A percentile compares a stretch with the other conserved stretches of the same genome.
Conservation (phyloP, 2,888 invertebrate species). For the Leptinotarsa peninsularis region DNA sequence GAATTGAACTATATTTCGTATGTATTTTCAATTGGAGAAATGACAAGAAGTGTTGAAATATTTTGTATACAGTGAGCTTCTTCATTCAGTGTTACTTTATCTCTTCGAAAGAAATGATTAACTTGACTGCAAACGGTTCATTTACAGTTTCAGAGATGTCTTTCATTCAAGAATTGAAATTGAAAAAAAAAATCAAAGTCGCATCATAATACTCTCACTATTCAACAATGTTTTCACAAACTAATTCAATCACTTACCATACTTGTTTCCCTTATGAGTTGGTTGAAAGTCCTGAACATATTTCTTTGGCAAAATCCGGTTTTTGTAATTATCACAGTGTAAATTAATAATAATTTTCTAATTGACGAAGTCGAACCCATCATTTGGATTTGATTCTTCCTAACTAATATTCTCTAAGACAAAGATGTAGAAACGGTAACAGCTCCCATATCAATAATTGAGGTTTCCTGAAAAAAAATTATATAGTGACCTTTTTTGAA, state of each 20-base stretch:
- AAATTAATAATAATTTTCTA: slow-evolving; percentile 18
- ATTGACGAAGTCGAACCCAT: slow-evolving; percentile 17
- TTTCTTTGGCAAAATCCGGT: slow-evolving; percentile 31
- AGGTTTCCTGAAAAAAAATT: background rate
- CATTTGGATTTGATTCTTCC: slow-evolving; percentile 6
- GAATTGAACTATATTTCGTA: no score
- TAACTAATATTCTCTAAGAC: slow-evolving; percentile 2
- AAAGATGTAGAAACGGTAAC: background rate
- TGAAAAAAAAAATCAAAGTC: background rate
- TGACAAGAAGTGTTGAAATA: no score
- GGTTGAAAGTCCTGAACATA: slow-evolving; percentile 33
- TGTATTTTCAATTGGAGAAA: no score
- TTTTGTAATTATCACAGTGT: slow-evolving; percentile 30
- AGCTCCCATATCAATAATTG: background rate
- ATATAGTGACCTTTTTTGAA: no score
- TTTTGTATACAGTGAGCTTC: no score
- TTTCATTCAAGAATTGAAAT: no score
- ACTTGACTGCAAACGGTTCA: no score
- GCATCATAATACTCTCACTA: background rate
- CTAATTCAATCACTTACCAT: slow-evolving; percentile 31
- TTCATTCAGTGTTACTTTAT: no score
- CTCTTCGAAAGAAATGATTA: no score
- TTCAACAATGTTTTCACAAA: background rate
- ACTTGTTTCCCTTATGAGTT: slow-evolving; percentile 34
- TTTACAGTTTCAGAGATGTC: no score